A percentile compares a stretch with the other conserved stretches of the same genome.
These are phyloP conservation scores for Puffinus mauretanicus DNA, from an alignment of 2,113 vertebrate species.

Conservation along the genomic window DNA sequence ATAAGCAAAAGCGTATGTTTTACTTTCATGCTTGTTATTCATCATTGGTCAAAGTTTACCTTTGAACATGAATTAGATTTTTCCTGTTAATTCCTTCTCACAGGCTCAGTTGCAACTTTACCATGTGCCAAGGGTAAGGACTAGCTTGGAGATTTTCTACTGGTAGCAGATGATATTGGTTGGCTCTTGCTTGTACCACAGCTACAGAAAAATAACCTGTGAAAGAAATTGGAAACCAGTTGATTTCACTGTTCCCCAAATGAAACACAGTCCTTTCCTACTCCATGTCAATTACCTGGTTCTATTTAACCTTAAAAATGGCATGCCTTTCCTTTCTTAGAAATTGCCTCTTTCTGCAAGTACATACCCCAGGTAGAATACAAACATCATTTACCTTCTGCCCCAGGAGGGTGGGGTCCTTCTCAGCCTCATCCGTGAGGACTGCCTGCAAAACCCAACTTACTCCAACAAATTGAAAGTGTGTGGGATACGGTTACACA, in stretches of 20 bases:
- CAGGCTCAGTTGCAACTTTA: neutral
- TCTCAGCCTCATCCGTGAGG: neutral
- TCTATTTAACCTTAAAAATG: neutral
- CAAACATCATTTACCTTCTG: neutral
- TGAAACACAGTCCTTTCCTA: neutral
- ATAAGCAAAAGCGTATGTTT: neutral
- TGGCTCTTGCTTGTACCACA: slow-evolving; percentile 3
- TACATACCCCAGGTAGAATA: neutral
- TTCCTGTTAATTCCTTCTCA: slow-evolving; percentile 2
- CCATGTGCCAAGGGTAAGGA: neutral
- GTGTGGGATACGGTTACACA: neutral
- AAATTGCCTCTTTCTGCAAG: neutral
- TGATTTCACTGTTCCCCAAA: neutral
- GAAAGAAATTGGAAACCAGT: neutral
- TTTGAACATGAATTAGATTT: neutral
- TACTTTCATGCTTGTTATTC: neutral
- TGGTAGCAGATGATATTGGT: neutral
- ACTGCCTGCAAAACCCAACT: neutral
- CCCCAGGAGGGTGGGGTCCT: neutral
- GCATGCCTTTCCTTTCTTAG: neutral
- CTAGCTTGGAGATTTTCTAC: neutral
- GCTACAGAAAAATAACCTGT: slow-evolving; percentile 18
- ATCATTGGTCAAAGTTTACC: neutral
- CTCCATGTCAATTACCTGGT: neutral
- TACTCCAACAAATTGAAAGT: neutral